These are phyloP conservation scores for Marasmarcha lunaedactyla DNA, from an alignment of 2,888 invertebrate genomes.

Conservation along the genomic window DNA sequence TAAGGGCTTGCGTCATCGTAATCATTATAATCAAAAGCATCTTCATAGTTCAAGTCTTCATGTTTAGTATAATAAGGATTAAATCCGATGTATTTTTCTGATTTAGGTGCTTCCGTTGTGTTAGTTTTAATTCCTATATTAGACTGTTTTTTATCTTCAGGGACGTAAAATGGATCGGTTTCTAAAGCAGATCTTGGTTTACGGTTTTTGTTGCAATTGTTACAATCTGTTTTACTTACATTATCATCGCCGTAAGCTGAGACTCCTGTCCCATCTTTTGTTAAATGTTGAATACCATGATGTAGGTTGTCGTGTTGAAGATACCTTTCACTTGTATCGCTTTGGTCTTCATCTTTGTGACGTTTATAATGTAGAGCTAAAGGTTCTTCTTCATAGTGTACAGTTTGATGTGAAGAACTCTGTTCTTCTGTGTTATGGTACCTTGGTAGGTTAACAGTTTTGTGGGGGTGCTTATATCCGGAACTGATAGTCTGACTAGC, in stretches of 20 bases:
- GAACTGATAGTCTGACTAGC: constrained; percentile 30
- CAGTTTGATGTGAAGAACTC: constrained; percentile 24
- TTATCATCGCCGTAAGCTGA: constrained; percentile 49
- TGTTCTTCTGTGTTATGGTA: constrained; percentile 19
- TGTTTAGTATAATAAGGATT: constrained; percentile 20
- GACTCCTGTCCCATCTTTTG: constrained; percentile 44
- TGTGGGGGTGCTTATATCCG: constrained; percentile 15
- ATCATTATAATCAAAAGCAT: constrained; percentile 26
- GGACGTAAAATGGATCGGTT: constrained; percentile 31
- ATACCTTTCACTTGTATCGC: constrained; percentile 32
- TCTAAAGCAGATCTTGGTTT: constrained; percentile 31
- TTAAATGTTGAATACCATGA: constrained; percentile 45
- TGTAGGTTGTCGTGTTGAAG: constrained; percentile 35
- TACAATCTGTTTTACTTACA: constrained; percentile 38
- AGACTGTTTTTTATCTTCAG: neutral
- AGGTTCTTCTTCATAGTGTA: constrained; percentile 28
- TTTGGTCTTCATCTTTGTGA: constrained; percentile 5
- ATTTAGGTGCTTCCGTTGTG: constrained; percentile 9
- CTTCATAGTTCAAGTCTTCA: constrained; percentile 27
- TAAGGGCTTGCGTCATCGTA: constrained; percentile 18
- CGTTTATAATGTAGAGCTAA: constrained; percentile 7
- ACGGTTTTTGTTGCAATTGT: constrained; percentile 16
- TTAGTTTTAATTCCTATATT: neutral
- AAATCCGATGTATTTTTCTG: constrained; percentile 5
- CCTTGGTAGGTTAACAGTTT: constrained; percentile 19